These are phyloP conservation scores for Heliconius sara DNA, from an alignment of 2,888 invertebrate genomes.

Conservation along the genomic window DNA sequence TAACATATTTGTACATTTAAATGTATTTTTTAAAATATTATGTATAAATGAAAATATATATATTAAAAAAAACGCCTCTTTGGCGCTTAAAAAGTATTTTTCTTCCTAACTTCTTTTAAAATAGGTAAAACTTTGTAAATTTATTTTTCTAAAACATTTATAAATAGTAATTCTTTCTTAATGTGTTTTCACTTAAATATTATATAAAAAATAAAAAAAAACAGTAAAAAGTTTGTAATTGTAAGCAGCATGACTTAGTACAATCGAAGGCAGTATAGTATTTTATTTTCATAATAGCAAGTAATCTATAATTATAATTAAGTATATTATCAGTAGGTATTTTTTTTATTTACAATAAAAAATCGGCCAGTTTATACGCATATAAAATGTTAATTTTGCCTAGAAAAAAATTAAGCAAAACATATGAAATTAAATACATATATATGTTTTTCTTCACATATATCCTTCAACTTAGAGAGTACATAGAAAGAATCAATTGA, in stretches of 20 bases:
- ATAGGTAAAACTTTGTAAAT: too few relatives aligned
- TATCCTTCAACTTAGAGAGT: too few relatives aligned
- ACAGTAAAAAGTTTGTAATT: background rate
- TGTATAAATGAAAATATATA: background rate
- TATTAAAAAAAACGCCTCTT: background rate
- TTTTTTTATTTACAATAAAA: background rate
- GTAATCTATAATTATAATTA: background rate
- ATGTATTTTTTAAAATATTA: background rate
- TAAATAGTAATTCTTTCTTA: too few relatives aligned
- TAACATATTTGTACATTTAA: slow-evolving; percentile 20
- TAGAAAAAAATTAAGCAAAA: too few relatives aligned
- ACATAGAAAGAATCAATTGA: too few relatives aligned
- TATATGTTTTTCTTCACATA: too few relatives aligned
- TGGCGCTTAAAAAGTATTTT: too few relatives aligned
- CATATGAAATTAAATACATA: too few relatives aligned
- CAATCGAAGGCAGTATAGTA: background rate
- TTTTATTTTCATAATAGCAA: background rate
- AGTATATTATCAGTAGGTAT: background rate
- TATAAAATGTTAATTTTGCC: background rate
- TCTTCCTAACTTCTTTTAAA: too few relatives aligned
- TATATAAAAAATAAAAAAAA: background rate
- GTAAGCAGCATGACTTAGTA: slow-evolving; percentile 5
- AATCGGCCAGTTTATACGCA: background rate
- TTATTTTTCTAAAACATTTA: too few relatives aligned
- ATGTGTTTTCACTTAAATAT: background rate